Evolutionary conservation across 1,140 invertebrate genomes (phyloP), one percentile per base, ranked within the genome.

Genomic region (Monochamus saltuarius): DNA sequence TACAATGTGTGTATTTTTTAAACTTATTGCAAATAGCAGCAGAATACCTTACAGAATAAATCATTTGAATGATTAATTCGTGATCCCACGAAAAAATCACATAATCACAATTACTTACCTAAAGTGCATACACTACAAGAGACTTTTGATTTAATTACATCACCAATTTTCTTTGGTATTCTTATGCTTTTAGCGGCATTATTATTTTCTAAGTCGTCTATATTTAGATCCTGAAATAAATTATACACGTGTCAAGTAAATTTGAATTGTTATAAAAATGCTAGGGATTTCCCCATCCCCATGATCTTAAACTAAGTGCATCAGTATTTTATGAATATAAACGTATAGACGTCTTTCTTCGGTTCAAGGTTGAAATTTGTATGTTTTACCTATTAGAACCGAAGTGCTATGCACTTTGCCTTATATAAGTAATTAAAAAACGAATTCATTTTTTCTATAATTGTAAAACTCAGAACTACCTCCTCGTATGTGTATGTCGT

Each of bases 61-160:
- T 6, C 2, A 6, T 29, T 29, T 29, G 22, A 3, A 29, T 2
- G 22, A 29, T 29, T 29, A 29, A 3, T 29, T 29, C 22, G 2
- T 29, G 22, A 29, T 29, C 22, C 22, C 22, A n/a, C n/a, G n/a
- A n/a, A n/a, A n/a, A n/a, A n/a, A n/a, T n/a, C n/a, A n/a, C n/a
- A n/a, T n/a, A n/a, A n/a, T n/a, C n/a, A n/a, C n/a, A n/a, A 29
- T 29, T 10, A 40, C 53, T 62, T 65, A 71, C 70, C 72, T 40
- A 74, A 47, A 47, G 62, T 65, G 40, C 72, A 74, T 11, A 64
- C 40, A 8, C 54, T 58, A 61, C 72, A 74, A 1, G 71, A 56
- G n/a, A 74, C 56, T 63, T 59, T 65, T 4, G 58, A 35, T 55
- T 62, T 59, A 7, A 73, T 62, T 11, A 70, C 65, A 66, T 72